Evolutionary conservation across 2,888 invertebrate species (phyloP), one percentile per base, ranked within the genome.

Genomic region (Macrophya annulata): DNA sequence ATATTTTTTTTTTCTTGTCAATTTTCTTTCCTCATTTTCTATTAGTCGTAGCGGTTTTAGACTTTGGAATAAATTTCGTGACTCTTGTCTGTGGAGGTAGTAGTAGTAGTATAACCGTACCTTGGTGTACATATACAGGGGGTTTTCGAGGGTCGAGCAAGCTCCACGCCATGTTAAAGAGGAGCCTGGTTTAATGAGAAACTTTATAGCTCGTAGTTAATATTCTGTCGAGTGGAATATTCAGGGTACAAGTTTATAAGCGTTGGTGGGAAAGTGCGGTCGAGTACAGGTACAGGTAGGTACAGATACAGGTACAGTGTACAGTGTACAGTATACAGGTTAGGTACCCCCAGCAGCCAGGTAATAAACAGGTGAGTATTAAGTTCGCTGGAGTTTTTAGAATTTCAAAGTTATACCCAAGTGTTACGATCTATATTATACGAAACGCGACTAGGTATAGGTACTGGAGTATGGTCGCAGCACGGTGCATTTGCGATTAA

Each of bases 171-270:
- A 62, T 25, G 81, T 81, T 81, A 81, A 81, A 81, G 81, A 81
- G 81, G 62, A 81, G 81, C 81, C 21, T 59, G 62, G 81, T 81
- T 81, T 81, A 81, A 81, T 81, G 81, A 81, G 81, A 81, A 81
- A 81, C 81, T 81, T 81, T 81, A 81, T 81, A 62, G 81, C 81
- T 62, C 62, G 81, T 81, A 81, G 81, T 81, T 81, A 81, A 81
- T 81, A 81, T 81, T 81, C 81, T 51, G 59, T 81, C 59, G 59
- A 81, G 81, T 81, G 81, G 81, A 81, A 81, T 81, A 81, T 81
- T 81, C 81, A 81, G 62, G 17, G 31, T 62, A 62, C 21, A 81
- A 81, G 81, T 81, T 81, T 81, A 81, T 81, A 81, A 81, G 62
- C 62, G 81, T 62, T 62, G 81, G 62, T 37, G 62, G 59, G 48